A percentile compares a stretch with the other conserved stretches of the same genome.
These are phyloP conservation scores for Drosophila incognita DNA, from an alignment of 2,888 invertebrate species.

Conservation along the genomic window DNA sequence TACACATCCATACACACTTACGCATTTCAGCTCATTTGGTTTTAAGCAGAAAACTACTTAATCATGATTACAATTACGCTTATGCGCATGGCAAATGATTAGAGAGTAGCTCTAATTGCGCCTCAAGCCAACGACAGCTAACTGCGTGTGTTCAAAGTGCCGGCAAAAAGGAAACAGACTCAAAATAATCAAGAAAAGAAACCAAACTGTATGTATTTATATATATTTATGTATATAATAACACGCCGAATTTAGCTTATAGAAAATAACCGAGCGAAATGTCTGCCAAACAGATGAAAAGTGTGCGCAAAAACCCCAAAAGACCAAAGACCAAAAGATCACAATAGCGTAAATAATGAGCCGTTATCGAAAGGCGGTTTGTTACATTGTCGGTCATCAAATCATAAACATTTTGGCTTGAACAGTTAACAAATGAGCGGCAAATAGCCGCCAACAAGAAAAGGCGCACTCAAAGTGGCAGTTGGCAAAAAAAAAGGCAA, in stretches of 20 bases:
- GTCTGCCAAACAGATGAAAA: constrained; percentile 43
- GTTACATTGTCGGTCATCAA: constrained; percentile 36
- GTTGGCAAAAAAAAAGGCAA: constrained; percentile 25
- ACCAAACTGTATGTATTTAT: constrained; percentile 2
- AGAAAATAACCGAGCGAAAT: constrained; percentile 33
- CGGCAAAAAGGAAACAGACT: constrained; percentile 16
- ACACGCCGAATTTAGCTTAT: constrained; percentile 1
- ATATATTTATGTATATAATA: constrained; percentile 6
- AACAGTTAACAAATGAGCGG: constrained; percentile 44
- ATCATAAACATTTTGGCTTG: constrained; percentile 33
- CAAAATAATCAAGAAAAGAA: constrained; percentile 10
- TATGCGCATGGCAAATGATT: constrained; percentile 27
- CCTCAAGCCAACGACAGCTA: constrained; percentile 43
- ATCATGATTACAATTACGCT: constrained; percentile 51
- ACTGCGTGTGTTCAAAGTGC: constrained; percentile 26
- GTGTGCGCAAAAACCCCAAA: constrained; percentile 19
- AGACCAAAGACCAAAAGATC: constrained; percentile 25
- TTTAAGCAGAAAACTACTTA: constrained; percentile 48
- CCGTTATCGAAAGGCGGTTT: constrained; percentile 56
- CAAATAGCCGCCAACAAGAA: constrained; percentile 11
- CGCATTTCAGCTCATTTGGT: constrained; percentile 57
- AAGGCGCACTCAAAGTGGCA: constrained; percentile 22
- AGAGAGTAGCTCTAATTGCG: constrained; percentile 61
- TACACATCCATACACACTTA: neutral
- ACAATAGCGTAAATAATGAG: constrained; percentile 67